These are phyloP conservation scores for Megaustenia siamemsis DNA, from an alignment of 2,888 invertebrate genomes.

Conservation along the genomic window DNA sequence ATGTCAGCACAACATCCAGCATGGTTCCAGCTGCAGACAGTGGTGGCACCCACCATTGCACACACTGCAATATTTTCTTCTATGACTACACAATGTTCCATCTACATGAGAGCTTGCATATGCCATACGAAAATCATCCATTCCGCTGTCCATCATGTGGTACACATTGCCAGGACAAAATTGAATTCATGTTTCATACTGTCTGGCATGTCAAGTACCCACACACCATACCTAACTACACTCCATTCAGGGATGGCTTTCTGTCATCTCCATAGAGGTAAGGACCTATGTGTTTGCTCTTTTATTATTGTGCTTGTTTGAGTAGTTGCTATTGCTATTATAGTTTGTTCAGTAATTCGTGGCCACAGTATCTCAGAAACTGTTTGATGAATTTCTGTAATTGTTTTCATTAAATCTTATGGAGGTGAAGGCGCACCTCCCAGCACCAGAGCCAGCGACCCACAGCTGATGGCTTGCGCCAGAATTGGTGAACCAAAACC, in stretches of 20 bases:
- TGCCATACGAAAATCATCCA: constrained; percentile 71
- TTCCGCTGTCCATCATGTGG: constrained; percentile 74
- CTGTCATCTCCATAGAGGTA: constrained; percentile 57
- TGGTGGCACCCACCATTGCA: constrained; percentile 72
- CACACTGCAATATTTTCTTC: constrained; percentile 75
- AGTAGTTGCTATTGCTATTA: too few species aligned
- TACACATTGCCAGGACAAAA: constrained; percentile 74
- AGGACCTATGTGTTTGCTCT: constrained; percentile 56
- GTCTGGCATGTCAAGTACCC: constrained; percentile 77
- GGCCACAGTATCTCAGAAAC: too few species aligned
- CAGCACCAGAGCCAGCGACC: too few species aligned
- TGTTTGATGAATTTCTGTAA: too few species aligned
- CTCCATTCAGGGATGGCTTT: constrained; percentile 72
- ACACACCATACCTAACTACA: constrained; percentile 76
- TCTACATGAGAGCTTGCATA: constrained; percentile 74
- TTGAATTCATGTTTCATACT: constrained; percentile 76
- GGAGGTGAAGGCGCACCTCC: too few species aligned
- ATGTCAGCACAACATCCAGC: constrained; percentile 72
- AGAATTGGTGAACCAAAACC: too few species aligned
- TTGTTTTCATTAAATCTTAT: too few species aligned
- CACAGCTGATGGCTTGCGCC: too few species aligned
- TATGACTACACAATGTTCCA: constrained; percentile 76
- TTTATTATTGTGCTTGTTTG: not conserved
- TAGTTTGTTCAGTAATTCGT: too few species aligned
- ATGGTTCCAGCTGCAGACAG: constrained; percentile 70